These are phyloP conservation scores for Falco peregrinus DNA, from an alignment of 2,797 vertebrate species.

Conservation along the genomic window DNA sequence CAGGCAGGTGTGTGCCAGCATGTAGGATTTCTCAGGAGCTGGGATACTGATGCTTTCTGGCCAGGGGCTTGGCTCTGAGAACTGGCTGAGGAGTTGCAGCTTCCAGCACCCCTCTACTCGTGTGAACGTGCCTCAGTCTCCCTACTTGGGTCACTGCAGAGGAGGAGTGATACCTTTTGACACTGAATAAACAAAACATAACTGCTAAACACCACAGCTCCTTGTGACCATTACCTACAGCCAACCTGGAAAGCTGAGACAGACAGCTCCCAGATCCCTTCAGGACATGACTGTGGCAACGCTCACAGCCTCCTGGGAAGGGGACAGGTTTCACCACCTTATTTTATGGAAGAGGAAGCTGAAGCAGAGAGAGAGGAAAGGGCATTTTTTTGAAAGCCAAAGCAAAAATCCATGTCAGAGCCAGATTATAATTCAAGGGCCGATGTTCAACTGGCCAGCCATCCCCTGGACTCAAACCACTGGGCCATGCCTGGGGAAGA, in stretches of 20 bases:
- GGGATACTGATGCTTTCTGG: not conserved
- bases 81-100: not conserved
- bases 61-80: not conserved
- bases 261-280: not conserved
- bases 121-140: not conserved
- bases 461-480: not conserved
- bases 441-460: not conserved
- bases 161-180: not conserved
- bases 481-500: not conserved
- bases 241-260: not conserved
- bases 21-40: not conserved
- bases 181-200: not conserved
- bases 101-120: not conserved
- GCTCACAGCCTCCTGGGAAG: not conserved
- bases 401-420: not conserved
- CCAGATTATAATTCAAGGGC: not conserved
- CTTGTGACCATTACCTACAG: fast-evolving
- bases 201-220: not conserved
- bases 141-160: not conserved
- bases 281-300: fast-evolving
- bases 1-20: not conserved
- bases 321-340: not conserved
- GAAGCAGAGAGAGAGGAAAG: not conserved
- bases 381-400: not conserved
- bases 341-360: not conserved